phyloP scores from a whole-genome alignment of 1,140 invertebrate genomes.

The Schmidtea mediterranea region DNA sequence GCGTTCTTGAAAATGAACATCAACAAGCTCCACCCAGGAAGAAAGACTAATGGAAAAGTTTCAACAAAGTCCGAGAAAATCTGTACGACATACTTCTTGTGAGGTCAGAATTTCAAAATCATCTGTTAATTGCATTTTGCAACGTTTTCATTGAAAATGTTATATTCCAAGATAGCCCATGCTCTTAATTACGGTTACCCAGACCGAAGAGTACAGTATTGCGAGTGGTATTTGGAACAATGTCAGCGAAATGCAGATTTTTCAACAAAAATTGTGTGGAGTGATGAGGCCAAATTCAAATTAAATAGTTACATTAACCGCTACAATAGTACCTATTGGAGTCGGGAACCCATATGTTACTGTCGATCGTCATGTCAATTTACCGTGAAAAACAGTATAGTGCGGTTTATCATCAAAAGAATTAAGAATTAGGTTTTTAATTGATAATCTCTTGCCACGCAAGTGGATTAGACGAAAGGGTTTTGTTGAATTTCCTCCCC shows the following conservation, averaged over 20 bases:
- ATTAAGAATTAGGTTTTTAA: no score
- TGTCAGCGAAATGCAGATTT: slow-evolving; percentile 5
- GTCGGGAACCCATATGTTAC: slow-evolving; percentile 9
- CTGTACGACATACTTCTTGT: slow-evolving; percentile 1
- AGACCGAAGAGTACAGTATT: slow-evolving; percentile 7
- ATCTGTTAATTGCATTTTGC: slow-evolving; percentile 7
- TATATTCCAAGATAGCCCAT: slow-evolving; percentile 5
- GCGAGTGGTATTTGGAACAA: slow-evolving; percentile 9
- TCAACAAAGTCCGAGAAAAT: slow-evolving; percentile 9
- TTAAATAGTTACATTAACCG: slow-evolving; percentile 10
- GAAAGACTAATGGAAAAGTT: slow-evolving; percentile 6
- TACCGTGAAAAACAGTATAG: slow-evolving; percentile 10
- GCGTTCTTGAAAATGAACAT: no score
- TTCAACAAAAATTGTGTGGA: slow-evolving; percentile 9
- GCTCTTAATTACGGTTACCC: slow-evolving; percentile 9
- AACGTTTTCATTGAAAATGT: slow-evolving; percentile 6
- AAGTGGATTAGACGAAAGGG: no score
- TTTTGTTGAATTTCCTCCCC: no score
- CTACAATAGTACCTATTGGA: slow-evolving; percentile 9
- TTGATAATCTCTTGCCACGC: no score
- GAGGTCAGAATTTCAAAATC: slow-evolving; percentile 8
- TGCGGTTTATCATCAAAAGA: no score
- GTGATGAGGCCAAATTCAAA: slow-evolving; percentile 9
- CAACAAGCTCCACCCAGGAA: slow-evolving; percentile 5
- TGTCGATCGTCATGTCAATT: slow-evolving; percentile 9